phyloP scores from a whole-genome alignment of 2,888 invertebrate genomes.

The Caenorhabditis sp. region DNA sequence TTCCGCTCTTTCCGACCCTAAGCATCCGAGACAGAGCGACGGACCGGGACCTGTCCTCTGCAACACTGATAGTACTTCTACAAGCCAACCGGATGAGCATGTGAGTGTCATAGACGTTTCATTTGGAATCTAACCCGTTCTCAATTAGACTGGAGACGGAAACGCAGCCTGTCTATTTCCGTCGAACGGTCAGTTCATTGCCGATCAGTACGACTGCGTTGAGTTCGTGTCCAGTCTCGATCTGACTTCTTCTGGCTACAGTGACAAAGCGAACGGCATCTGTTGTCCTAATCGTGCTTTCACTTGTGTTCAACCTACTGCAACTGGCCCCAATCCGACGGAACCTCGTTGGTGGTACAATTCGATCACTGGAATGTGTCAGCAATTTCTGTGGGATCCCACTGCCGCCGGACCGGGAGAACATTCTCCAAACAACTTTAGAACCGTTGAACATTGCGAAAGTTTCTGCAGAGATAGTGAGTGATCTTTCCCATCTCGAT shows the following conservation, averaged over 20 bases:
- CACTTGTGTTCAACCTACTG: constrained; percentile 71
- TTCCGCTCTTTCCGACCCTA: constrained; percentile 70
- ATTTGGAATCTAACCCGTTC: neutral
- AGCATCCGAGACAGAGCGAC: constrained; percentile 69
- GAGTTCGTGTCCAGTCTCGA: constrained; percentile 70
- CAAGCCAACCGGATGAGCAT: constrained; percentile 61
- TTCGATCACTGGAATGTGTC: constrained; percentile 69
- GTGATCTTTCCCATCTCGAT: constrained; percentile 1
- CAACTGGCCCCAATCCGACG: constrained; percentile 72
- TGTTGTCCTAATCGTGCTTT: constrained; percentile 73
- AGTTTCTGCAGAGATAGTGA: constrained; percentile 69
- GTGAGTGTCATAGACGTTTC: constrained; percentile 25
- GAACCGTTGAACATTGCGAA: constrained; percentile 71
- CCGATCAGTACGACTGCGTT: constrained; percentile 72
- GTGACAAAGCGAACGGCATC: constrained; percentile 70
- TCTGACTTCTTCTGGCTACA: constrained; percentile 67
- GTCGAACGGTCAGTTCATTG: constrained; percentile 68
- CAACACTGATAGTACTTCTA: constrained; percentile 65
- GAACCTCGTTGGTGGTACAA: constrained; percentile 73
- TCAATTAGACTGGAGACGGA: constrained; percentile 68
- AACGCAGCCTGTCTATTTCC: constrained; percentile 69
- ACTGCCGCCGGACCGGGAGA: constrained; percentile 68
- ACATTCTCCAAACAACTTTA: constrained; percentile 72
- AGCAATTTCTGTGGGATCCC: constrained; percentile 74
- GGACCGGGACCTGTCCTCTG: constrained; percentile 71